Conservation (phyloP, 1,140 invertebrate species). For the Alviniconcha marisindica region DNA sequence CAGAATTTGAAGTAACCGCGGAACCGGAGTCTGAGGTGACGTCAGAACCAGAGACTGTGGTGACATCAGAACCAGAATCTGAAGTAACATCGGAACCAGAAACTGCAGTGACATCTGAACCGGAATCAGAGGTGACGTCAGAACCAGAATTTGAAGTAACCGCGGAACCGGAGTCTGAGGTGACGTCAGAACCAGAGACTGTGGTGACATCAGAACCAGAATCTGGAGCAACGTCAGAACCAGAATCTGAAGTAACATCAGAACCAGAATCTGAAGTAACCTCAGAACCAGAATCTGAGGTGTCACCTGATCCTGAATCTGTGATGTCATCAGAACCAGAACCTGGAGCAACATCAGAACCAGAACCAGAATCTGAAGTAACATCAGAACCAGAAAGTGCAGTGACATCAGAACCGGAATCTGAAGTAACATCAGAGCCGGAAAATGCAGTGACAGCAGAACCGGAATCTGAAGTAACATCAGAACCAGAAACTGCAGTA, state of each 20-base stretch:
- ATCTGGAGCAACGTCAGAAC: constrained; percentile 16
- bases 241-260: constrained; percentile 16
- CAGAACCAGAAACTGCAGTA: constrained; percentile 32
- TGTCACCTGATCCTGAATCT: neutral
- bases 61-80: constrained; percentile 20
- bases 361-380: constrained; percentile 23
- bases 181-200: constrained; percentile 25
- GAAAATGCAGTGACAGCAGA: neutral
- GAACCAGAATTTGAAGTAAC: constrained; percentile 21
- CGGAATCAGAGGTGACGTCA: constrained; percentile 25
- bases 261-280: constrained; percentile 25
- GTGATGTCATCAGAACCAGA: constrained; percentile 18
- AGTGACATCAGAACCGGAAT: constrained; percentile 8
- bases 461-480: constrained; percentile 11
- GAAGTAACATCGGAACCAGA: constrained; percentile 22
- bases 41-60: constrained; percentile 10
- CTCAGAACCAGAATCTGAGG: constrained; percentile 22
- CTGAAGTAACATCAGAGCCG: constrained; percentile 27
- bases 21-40: no score
- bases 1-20: no score
- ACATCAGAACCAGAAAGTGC: constrained; percentile 32
- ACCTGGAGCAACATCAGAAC: neutral
- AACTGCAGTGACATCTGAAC: neutral
- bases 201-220: constrained; percentile 30
- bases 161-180: constrained; percentile 12